Evolutionary conservation across 2,113 vertebrate species (phyloP), one percentile per base, ranked within the genome.

Genomic region (Saccopteryx leptura): DNA sequence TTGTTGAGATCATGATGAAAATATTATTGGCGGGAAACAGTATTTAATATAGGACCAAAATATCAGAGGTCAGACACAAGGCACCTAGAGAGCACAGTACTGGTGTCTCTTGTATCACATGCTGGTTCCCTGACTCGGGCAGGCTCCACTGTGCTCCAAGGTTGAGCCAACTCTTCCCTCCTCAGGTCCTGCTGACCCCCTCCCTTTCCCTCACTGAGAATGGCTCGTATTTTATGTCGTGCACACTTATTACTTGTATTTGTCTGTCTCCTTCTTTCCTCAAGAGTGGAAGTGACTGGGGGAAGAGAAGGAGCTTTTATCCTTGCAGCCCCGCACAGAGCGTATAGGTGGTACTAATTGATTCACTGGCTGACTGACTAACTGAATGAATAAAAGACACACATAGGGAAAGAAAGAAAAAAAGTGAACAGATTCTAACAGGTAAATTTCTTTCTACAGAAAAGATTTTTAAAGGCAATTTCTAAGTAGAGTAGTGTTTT

Each of bases 381-480:
- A 39, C 39, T 39, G 15, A 65, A 81, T 69, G 31, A 74, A 28
- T 52, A 21, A 75, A 31, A 19, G 24, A 46, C 65, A 39, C 60
- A 48, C 9, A 21, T 48, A 65, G 26, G 12, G 14, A 81, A 68
- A 69, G 28, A 60, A 46, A 46, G 46, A n/a, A 79, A 90, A 87
- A 90, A 75, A 78, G 23, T 79, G 56, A 78, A 80, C 26, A 92
- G 50, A 60, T 97, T 95, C 81, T 96, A 72, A 89, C 31, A 58
- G 84, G 94, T 23, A 54, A 78, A 92, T 76, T 65, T 88, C 91
- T 97, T 97, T 94, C 33, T 31, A 96, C 82, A 97, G 90, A 95
- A 97, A n/a, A 80, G 69, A 54, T 63, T 97, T 97, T 92, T 93
- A 96, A 95, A 97, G 75, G 92, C 89, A 96, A n/a, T 56, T 90